Percentiles rank a stretch among this genome's conserved stretches.
phyloP scores from a whole-genome alignment of 2,797 vertebrate species.

The Hydrophis major region DNA sequence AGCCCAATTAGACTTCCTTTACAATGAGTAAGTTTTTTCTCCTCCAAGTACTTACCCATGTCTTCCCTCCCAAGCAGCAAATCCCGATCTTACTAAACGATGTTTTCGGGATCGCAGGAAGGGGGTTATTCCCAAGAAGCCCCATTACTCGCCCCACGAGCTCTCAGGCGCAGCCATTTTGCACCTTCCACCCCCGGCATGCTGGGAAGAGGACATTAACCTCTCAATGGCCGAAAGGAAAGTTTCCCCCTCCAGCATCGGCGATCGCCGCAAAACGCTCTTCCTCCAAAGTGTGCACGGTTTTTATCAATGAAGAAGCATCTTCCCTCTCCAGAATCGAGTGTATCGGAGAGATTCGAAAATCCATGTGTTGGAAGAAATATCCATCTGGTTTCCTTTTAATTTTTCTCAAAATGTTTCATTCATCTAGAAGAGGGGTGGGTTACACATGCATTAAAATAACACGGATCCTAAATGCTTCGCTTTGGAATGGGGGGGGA shows the following conservation, averaged over 20 bases:
- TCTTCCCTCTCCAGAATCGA: not conserved
- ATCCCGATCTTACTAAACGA: too few species aligned
- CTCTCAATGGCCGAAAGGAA: not conserved
- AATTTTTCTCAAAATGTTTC: too few species aligned
- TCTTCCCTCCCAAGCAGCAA: not conserved
- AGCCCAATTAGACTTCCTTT: not conserved
- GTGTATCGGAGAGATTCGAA: not conserved
- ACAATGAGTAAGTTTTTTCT: not conserved
- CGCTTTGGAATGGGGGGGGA: not conserved
- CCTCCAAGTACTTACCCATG: constrained; percentile 2
- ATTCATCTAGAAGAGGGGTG: too few species aligned
- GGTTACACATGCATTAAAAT: not conserved
- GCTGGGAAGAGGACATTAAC: constrained; percentile 1
- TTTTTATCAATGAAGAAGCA: not conserved
- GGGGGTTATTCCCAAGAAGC: not conserved
- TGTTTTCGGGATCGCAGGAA: too few species aligned
- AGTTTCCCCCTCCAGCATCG: not conserved
- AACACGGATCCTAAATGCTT: not conserved
- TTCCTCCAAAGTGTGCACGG: not conserved
- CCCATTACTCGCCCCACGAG: not conserved
- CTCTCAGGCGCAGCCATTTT: constrained; percentile 35
- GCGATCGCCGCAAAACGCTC: not conserved
- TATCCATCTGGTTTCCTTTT: too few species aligned
- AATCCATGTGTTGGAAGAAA: not conserved
- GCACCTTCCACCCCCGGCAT: not conserved